Evolutionary conservation across 2,888 invertebrate species (phyloP).

Genomic region (Leptinotarsa tumamoca): DNA sequence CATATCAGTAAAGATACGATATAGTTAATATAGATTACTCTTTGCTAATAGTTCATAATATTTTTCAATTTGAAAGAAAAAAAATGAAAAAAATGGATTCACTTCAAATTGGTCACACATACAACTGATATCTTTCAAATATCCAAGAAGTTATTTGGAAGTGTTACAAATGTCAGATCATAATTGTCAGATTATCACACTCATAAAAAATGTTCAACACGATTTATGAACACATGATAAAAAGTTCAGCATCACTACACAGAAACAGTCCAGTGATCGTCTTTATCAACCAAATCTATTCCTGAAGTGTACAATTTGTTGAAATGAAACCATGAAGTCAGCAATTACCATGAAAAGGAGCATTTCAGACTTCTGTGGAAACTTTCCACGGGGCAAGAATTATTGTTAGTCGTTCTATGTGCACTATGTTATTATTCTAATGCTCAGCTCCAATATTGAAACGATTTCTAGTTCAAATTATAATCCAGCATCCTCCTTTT

Average conservation of each 20-base stretch:
- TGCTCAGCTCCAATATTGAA: constrained; percentile 37
- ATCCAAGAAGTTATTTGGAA: too few relatives aligned
- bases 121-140: too few relatives aligned
- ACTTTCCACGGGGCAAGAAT: constrained; percentile 26
- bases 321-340: constrained; percentile 8
- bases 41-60: too few relatives aligned
- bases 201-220: too few relatives aligned
- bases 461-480: constrained; percentile 35
- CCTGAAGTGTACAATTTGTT: constrained; percentile 4
- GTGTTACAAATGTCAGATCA: too few relatives aligned
- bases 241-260: constrained; percentile 1
- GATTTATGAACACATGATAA: too few relatives aligned
- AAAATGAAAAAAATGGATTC: too few relatives aligned
- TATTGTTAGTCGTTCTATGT: constrained; percentile 32
- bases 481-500: constrained; percentile 28
- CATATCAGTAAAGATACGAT: too few relatives aligned
- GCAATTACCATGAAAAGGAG: constrained; percentile 7
- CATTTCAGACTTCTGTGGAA: constrained; percentile 27
- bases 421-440: constrained; percentile 38
- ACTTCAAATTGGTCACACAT: too few relatives aligned
- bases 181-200: too few relatives aligned
- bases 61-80: too few relatives aligned
- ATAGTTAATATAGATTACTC: too few relatives aligned
- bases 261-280: not conserved
- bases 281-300: constrained; percentile 4